phyloP scores from a whole-genome alignment of 2,797 vertebrate genomes.

The Aulostomus chinensis region DNA sequence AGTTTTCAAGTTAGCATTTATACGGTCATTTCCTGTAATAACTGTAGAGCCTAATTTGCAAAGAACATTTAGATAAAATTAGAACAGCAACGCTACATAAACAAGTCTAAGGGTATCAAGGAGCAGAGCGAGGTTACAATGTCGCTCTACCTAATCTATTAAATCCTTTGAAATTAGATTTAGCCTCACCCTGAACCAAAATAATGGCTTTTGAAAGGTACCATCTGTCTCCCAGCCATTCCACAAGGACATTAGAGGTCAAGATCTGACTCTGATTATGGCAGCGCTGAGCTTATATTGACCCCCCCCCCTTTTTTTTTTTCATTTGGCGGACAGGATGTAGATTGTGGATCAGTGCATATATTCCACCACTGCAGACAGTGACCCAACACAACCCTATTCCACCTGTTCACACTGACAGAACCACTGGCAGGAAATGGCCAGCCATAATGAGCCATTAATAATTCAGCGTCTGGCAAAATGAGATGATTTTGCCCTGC shows the following conservation, averaged over 20 bases:
- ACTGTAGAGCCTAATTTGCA: slow-evolving; percentile 59
- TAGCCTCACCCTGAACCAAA: slow-evolving; percentile 49
- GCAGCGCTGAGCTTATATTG: slow-evolving; percentile 44
- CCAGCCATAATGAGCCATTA: slow-evolving; percentile 60
- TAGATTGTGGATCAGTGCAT: slow-evolving; percentile 45
- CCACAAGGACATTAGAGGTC: slow-evolving; percentile 57
- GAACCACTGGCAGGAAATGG: slow-evolving; percentile 53
- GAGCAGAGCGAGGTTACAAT: slow-evolving; percentile 39
- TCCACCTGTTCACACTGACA: slow-evolving; percentile 66
- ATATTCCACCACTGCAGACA: slow-evolving; percentile 42
- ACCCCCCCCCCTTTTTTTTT: slow-evolving; percentile 26
- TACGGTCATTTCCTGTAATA: slow-evolving; percentile 61
- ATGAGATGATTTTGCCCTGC: slow-evolving; percentile 62
- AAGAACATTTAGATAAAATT: slow-evolving; percentile 58
- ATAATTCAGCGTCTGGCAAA: slow-evolving; percentile 69
- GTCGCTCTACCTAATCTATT: slow-evolving; percentile 46
- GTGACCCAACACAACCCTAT: slow-evolving; percentile 61
- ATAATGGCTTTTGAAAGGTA: slow-evolving; percentile 54
- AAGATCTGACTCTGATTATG: slow-evolving; percentile 55
- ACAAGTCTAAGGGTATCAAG: slow-evolving; percentile 53
- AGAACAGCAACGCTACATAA: slow-evolving; percentile 56
- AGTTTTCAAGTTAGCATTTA: slow-evolving; percentile 53
- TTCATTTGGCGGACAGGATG: slow-evolving; percentile 40
- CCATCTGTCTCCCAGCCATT: slow-evolving; percentile 37
- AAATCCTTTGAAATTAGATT: slow-evolving; percentile 66